Evolutionary conservation across 2,888 invertebrate species (phyloP), one percentile per base, ranked within the genome.

Genomic region (Tenthredo notha): DNA sequence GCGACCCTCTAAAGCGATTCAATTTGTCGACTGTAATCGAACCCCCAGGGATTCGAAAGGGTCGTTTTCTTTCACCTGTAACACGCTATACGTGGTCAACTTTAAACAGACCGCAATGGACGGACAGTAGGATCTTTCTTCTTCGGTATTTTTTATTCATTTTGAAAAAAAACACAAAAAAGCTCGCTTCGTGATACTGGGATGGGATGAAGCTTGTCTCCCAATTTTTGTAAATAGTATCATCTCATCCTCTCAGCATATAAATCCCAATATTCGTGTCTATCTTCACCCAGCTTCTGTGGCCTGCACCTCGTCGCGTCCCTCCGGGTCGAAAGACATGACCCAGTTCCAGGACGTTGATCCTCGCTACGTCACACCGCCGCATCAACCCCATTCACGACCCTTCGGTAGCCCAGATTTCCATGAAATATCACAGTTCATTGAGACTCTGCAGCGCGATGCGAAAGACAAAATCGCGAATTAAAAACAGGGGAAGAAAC

Each of bases 351-450:
- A 90, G 92, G 91, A 87, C 89, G 87, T 91, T 92, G 92, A 91
- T 91, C 92, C 89, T 89, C 85, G 87, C 92, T 91, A 92, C 92
- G 92, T 92, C 92, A 92, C 88, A 80, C 72, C 75, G 83, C 88
- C 85, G 90, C 86, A 89, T 90, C 90, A 89, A 90, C 90, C 90
- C 91, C 92, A 92, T 92, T 92, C 92, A 92, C 88, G 91, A 91
- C 90, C 90, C 90, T 90, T 87, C 88, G 88, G 87, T 90, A 91
- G 91, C 92, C 92, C 87, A 91, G 89, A 91, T 92, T 87, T 85
- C 88, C 90, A 89, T 90, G 90, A 91, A 91, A 92, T 91, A 91
- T 91, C 90, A 92, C 90, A 90, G 91, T 92, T 92, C 92, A 92
- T 92, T 92, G 90, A 92, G 89, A 88, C 80, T 67, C 77, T 77